These are phyloP conservation scores for Amblyornis subalaris DNA, from an alignment of 2,113 vertebrate genomes.

Conservation along the genomic window DNA sequence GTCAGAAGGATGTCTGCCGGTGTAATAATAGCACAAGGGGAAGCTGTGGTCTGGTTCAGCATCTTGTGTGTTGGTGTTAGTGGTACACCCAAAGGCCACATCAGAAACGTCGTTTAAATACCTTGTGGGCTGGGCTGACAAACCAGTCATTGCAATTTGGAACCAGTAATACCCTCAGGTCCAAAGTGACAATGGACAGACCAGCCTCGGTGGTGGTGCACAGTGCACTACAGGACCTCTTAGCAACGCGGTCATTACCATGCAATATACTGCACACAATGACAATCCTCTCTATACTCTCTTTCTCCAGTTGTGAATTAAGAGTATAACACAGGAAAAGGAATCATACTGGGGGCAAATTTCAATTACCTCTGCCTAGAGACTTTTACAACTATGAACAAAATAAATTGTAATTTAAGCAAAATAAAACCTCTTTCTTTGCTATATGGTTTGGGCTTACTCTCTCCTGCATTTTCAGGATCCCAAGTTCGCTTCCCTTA, in stretches of 20 bases:
- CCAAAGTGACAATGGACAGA: rapidly evolving
- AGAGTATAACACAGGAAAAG: rapidly evolving
- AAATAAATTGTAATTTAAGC: not conserved
- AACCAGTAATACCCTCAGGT: not conserved
- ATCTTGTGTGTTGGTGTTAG: rapidly evolving
- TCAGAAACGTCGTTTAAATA: rapidly evolving
- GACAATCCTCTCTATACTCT: rapidly evolving
- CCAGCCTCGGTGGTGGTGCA: rapidly evolving
- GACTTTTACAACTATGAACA: not conserved
- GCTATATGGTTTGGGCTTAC: not conserved
- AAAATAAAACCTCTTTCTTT: not conserved
- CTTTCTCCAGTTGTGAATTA: rapidly evolving
- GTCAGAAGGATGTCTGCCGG: not conserved
- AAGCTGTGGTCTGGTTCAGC: not conserved
- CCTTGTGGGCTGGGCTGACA: not conserved
- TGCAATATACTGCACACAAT: rapidly evolving
- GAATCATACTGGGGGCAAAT: not conserved
- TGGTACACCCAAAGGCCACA: not conserved
- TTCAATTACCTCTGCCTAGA: not conserved
- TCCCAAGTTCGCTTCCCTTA: not conserved
- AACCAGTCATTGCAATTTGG: rapidly evolving
- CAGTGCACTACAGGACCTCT: rapidly evolving
- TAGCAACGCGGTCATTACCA: not conserved
- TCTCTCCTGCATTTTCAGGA: not conserved
- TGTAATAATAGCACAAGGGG: not conserved